These are phyloP conservation scores for Psix sp. DNA, from an alignment of 1,140 invertebrate genomes.

Conservation along the genomic window DNA sequence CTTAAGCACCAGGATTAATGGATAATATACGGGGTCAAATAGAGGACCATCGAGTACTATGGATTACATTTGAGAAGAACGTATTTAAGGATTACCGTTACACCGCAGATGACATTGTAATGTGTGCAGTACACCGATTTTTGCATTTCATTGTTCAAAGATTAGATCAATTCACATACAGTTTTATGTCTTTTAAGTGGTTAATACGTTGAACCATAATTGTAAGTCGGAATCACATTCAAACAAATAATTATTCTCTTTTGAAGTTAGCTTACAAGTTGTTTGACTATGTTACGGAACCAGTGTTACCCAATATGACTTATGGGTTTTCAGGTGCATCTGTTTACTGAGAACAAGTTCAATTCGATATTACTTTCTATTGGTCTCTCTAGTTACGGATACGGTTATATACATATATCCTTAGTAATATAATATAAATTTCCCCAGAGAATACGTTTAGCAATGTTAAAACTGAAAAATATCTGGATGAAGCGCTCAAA, in stretches of 20 bases:
- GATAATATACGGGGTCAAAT: slow-evolving; percentile 55
- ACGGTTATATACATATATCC: slow-evolving; percentile 21
- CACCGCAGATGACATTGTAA: background rate
- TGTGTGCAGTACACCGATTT: too few species aligned
- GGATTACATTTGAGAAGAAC: slow-evolving; percentile 30
- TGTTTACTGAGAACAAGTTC: slow-evolving; percentile 36
- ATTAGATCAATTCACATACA: too few species aligned
- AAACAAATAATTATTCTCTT: slow-evolving; percentile 21
- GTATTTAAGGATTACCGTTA: slow-evolving; percentile 39
- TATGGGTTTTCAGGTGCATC: slow-evolving; percentile 46
- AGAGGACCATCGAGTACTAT: slow-evolving; percentile 26
- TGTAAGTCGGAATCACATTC: slow-evolving; percentile 20
- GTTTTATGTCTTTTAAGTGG: too few species aligned
- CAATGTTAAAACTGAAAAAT: slow-evolving; percentile 51
- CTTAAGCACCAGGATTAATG: slow-evolving; percentile 56
- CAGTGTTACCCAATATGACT: slow-evolving; percentile 44
- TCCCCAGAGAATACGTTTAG: slow-evolving; percentile 44
- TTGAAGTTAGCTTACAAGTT: slow-evolving; percentile 18
- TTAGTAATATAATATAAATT: slow-evolving; percentile 55
- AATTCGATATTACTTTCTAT: slow-evolving; percentile 46
- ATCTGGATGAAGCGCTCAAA: slow-evolving; percentile 34
- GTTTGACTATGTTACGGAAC: slow-evolving; percentile 22
- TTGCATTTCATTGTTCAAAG: too few species aligned
- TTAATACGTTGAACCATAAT: background rate
- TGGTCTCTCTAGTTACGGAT: slow-evolving; percentile 18